Evolutionary conservation across 2,797 vertebrate genomes (phyloP), one percentile per base, ranked within the genome.

Genomic region (Adrianichthys oophorus): DNA sequence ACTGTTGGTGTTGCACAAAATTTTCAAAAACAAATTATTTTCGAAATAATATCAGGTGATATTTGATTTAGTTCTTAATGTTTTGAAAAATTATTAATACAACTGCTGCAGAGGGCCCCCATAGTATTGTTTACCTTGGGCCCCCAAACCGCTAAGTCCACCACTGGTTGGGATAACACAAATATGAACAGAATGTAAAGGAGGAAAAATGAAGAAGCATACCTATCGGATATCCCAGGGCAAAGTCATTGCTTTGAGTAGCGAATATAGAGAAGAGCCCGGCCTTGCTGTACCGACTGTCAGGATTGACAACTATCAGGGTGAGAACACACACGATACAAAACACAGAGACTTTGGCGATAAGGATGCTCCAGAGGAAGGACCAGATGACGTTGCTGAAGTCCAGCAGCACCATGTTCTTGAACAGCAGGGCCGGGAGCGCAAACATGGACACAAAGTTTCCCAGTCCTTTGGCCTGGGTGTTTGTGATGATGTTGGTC

Each of bases 181-280:
- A 21, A 46, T 46, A 10, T 6, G 40, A 23, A 52, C 17, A 3
- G 48, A 37, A 3, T 13, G 51, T 66, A 32, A 41, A 41, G 44
- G n/a, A 37, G 41, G 17, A 0, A 5, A 43, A 21, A 8, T 48
- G 40, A 42, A 40, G 48, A 17, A 21, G 83, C 94, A 94, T 84
- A 99, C 97, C 97, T 82, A 99, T 99, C 16, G 97, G 97, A 86
- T 95, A 99, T 56, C 98, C 96, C 86, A 99, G 70, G 48, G 97
- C 97, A 90, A 99, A 99, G 85, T 99, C 98, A 82, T 99, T 99
- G 90, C 98, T 99, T 74, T 99, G 98, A 56, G 98, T 99, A 71
- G 97, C 95, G 92, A 99, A 98, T 85, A 98, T 98, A 48, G 97
- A 94, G 80, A 92, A 99, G 29, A 99, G 91, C 43, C 97, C 98